These are phyloP conservation scores for Pristionchus maxplancki DNA, from an alignment of 2,888 invertebrate genomes.

Conservation along the genomic window DNA sequence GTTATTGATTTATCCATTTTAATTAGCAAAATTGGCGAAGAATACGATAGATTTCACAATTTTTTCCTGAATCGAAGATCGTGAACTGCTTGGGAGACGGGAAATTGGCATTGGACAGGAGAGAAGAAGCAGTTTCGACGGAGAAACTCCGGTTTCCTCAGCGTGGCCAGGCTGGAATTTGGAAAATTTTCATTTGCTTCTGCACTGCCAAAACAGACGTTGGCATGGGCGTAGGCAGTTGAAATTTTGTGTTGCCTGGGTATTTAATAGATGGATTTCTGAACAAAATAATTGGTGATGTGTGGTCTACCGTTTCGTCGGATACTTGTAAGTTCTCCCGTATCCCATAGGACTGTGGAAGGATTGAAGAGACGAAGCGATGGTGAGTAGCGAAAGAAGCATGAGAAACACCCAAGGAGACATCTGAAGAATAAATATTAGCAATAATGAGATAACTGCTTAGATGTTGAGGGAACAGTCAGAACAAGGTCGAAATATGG, in stretches of 20 bases:
- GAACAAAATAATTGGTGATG: neutral
- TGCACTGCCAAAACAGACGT: neutral
- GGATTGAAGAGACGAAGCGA: neutral
- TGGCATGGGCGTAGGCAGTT: neutral
- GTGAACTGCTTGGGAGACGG: neutral
- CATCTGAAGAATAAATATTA: neutral
- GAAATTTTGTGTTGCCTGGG: neutral
- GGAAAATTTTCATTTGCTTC: neutral
- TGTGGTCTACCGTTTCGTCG: neutral
- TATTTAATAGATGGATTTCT: neutral
- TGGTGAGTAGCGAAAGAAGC: neutral
- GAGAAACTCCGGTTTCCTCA: neutral
- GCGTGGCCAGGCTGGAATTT: neutral
- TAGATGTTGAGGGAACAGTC: neutral
- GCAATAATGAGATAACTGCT: neutral
- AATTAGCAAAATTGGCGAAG: neutral
- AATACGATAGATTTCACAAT: neutral
- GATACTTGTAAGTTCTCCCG: neutral
- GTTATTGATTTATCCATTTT: neutral
- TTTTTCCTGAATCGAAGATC: neutral
- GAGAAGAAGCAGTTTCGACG: constrained; percentile 48
- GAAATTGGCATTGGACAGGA: constrained; percentile 41
- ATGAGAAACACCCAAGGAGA: neutral
- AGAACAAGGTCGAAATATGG: neutral
- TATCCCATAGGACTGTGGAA: neutral